Conservation (phyloP, 2,888 invertebrate genomes). For the Mythimna vitellina region DNA sequence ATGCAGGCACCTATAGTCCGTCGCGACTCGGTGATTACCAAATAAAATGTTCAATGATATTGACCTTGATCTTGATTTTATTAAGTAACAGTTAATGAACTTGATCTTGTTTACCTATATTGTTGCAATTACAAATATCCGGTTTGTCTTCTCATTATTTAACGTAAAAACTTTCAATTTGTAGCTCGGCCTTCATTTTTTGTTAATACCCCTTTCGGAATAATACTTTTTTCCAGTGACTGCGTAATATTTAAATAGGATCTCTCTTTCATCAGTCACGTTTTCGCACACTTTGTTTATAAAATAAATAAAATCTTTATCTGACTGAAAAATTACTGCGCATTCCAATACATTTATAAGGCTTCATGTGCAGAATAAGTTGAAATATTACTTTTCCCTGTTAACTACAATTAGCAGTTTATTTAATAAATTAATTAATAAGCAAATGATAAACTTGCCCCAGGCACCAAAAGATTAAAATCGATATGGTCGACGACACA, state of each 20-base stretch:
- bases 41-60: conserved; percentile 18
- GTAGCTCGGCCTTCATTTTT: background rate
- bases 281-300: background rate
- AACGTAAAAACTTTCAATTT: conserved; percentile 2
- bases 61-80: conserved; percentile 52
- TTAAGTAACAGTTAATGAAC: conserved; percentile 49
- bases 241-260: background rate
- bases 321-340: background rate
- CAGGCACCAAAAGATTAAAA: conserved; percentile 11
- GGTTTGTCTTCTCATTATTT: conserved; percentile 37
- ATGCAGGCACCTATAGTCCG: too few species aligned
- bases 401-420: background rate
- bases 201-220: background rate
- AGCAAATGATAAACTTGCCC: conserved; percentile 7
- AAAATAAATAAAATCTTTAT: background rate
- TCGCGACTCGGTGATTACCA: conserved; percentile 9
- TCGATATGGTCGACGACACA: conserved; percentile 36
- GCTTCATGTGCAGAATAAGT: background rate
- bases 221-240: background rate
- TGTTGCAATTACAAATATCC: conserved; percentile 36
- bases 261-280: background rate
- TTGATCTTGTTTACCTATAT: conserved; percentile 42
- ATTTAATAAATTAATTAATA: conserved; percentile 16
- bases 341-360: background rate
- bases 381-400: background rate